Evolutionary conservation across 2,888 invertebrate species (phyloP).

Genomic region (Apeira syringaria): DNA sequence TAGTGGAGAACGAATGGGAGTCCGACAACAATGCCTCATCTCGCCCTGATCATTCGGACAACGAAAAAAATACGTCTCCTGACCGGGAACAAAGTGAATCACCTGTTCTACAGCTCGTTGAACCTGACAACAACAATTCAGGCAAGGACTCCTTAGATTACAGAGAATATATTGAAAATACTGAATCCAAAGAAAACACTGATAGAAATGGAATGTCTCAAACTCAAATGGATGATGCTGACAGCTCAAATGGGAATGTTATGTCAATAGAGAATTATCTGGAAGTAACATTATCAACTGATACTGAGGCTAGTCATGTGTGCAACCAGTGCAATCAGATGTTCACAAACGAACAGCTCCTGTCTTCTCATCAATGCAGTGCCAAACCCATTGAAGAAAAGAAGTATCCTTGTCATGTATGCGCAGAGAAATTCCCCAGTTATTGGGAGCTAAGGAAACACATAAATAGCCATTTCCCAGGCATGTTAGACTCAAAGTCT

Average conservation of each 20-base stretch:
- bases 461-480: conserved; percentile 78
- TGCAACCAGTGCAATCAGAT: conserved; percentile 79
- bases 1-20: conserved; percentile 80
- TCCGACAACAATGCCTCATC: conserved; percentile 77
- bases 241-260: conserved; percentile 77
- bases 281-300: conserved; percentile 79
- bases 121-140: conserved; percentile 75
- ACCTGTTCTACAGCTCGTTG: conserved; percentile 74
- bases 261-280: conserved; percentile 81
- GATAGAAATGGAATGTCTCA: conserved; percentile 61
- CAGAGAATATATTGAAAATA: conserved; percentile 69
- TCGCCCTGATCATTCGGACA: conserved; percentile 74
- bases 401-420: conserved; percentile 79
- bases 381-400: conserved; percentile 75
- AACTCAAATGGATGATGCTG: conserved; percentile 67
- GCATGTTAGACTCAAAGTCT: conserved; percentile 80
- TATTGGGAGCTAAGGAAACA: conserved; percentile 80
- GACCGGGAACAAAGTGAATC: conserved; percentile 74
- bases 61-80: conserved; percentile 69
- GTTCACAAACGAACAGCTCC: conserved; percentile 72
- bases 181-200: conserved; percentile 69
- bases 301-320: conserved; percentile 78
- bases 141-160: conserved; percentile 67
- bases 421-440: conserved; percentile 77
- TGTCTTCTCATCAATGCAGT: conserved; percentile 70